Evolutionary conservation across 1,140 invertebrate genomes (phyloP), one percentile per base, ranked within the genome.

Genomic region (Anoplolepis gracilipes): DNA sequence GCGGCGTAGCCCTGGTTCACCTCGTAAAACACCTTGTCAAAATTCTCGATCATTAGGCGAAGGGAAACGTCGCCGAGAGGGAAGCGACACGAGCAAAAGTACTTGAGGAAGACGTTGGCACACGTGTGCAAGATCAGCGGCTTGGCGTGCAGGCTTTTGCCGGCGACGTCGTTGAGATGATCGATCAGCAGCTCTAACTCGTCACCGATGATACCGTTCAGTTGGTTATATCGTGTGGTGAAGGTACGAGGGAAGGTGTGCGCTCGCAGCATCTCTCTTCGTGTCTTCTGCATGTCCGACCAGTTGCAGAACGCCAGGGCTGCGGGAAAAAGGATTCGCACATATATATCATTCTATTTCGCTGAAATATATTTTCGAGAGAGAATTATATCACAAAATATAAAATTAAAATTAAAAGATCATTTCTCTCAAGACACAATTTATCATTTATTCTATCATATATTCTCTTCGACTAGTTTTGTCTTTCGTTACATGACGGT

Each of bases 21-120:
- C 92, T 98, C 98, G 96, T 97, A 98, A 94, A 99, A 99, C 3
- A 99, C 97, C 73, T 97, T 96, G 90, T 98, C 98, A 90, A 98
- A 99, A 87, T 96, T 96, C 28, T 95, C 90, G 0, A 98, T 96
- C 82, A 98, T 96, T 75, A 96, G 95, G 11, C 93, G 91, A 93
- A 98, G 98, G 3, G 96, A 95, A 0, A 85, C 13, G 88, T 98
- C 96, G 7, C 96, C 95, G 30, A 96, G 95, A 4, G 96, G 95
- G 90, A 98, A 98, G 2, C 97, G 95, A 1, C 95, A 96, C 65
- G 97, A 97, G 94, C 98, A 98, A 96, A 99, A 98, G 93, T 98
- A 98, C 57, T 97, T 96, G 16, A 96, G 96, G 93, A 99, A 99
- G 93, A 98, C 97, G 92, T 98, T 98, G 65, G 97, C 97, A 55